Conservation (phyloP, 2,113 vertebrate species). For the Labrus mixtus region DNA sequence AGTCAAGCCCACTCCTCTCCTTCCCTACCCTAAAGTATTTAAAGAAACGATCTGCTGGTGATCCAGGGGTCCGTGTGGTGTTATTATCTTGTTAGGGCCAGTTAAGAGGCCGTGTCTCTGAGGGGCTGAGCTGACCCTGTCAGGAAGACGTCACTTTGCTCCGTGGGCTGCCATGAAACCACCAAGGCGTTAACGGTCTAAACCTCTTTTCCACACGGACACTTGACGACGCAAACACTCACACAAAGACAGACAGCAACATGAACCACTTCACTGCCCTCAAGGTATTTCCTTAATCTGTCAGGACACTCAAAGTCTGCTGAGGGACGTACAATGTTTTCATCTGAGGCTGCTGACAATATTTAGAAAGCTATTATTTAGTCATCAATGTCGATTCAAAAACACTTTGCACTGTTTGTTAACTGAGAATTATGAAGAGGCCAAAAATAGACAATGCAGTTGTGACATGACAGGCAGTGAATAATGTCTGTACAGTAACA, state of each 20-base stretch:
- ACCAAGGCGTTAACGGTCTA: conserved; percentile 47
- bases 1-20: conserved; percentile 27
- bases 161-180: conserved; percentile 43
- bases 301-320: conserved; percentile 41
- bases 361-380: conserved; percentile 19
- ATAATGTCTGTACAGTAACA: no score
- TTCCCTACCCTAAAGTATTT: conserved; percentile 30
- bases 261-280: conserved; percentile 58
- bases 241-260: conserved; percentile 42
- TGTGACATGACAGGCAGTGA: no score
- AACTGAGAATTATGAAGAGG: no score
- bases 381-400: not conserved
- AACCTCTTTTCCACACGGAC: conserved; percentile 38
- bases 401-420: not conserved
- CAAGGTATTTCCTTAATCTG: conserved; percentile 61
- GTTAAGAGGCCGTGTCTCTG: conserved; percentile 65
- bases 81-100: conserved; percentile 72
- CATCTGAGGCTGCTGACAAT: conserved; percentile 22
- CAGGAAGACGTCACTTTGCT: conserved; percentile 59
- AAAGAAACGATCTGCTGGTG: conserved; percentile 66
- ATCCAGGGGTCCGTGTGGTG: conserved; percentile 43
- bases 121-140: conserved; percentile 54
- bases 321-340: conserved; percentile 22
- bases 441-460: no score
- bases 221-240: conserved; percentile 25